Conservation (phyloP, 1,140 invertebrate species). For the Bathynomus jamesi region DNA sequence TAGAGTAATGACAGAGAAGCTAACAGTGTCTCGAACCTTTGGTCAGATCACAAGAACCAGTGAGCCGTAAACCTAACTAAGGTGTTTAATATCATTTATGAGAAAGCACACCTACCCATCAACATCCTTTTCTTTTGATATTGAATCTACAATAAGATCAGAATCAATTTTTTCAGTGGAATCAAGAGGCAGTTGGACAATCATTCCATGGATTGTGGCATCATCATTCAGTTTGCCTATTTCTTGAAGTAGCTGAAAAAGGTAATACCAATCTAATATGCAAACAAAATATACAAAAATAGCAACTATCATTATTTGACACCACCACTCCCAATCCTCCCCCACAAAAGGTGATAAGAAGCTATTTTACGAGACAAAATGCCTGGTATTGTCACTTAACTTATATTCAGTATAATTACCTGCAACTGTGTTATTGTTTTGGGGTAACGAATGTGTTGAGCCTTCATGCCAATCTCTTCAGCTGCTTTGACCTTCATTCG, state of each 20-base stretch:
- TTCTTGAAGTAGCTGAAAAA: slow-evolving; percentile 54
- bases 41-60: no score
- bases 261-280: not conserved
- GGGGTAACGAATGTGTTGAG: slow-evolving; percentile 72
- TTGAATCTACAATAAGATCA: slow-evolving; percentile 73
- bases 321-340: no score
- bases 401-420: slow-evolving; percentile 46
- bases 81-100: no score
- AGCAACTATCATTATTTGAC: no score
- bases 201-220: slow-evolving; percentile 82
- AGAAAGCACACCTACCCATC: slow-evolving; percentile 90
- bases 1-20: no score
- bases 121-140: slow-evolving; percentile 75
- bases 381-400: no score
- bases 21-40: no score
- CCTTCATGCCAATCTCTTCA: slow-evolving; percentile 77
- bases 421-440: slow-evolving; percentile 73
- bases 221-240: slow-evolving; percentile 74
- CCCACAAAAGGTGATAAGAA: no score
- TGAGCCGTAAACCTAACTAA: no score
- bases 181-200: slow-evolving; percentile 94
- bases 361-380: no score
- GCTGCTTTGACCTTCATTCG: slow-evolving; percentile 92
- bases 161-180: slow-evolving; percentile 71
- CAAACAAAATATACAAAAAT: not conserved